A percentile compares a stretch with the other conserved stretches of the same genome.
Conservation (phyloP, 1,140 invertebrate genomes). For the Philotrypesis tridentata region DNA sequence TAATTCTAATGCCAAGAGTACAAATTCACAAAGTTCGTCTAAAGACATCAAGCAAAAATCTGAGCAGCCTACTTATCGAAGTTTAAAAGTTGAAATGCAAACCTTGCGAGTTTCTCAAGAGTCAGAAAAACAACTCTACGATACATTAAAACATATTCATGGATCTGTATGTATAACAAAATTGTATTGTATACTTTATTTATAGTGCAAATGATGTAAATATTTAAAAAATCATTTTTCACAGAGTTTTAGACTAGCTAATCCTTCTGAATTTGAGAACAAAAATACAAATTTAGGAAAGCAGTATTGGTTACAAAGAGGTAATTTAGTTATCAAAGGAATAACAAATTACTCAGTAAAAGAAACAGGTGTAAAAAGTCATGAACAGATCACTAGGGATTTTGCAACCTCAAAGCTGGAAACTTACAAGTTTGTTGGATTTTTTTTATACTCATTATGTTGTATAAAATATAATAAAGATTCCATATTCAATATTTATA, state of each 20-base stretch:
- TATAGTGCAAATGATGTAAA: slow-evolving; percentile 12
- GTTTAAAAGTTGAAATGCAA: slow-evolving; percentile 82
- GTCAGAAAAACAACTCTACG: slow-evolving; percentile 80
- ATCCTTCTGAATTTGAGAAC: slow-evolving; percentile 75
- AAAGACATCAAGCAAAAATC: slow-evolving; percentile 36
- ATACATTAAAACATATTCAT: slow-evolving; percentile 81
- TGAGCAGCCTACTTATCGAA: slow-evolving; percentile 2
- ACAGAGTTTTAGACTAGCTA: slow-evolving; percentile 72
- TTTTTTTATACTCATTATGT: slow-evolving; percentile 12
- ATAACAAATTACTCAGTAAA: slow-evolving; percentile 78
- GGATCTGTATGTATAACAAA: slow-evolving; percentile 72
- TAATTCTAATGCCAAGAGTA: slow-evolving; percentile 17
- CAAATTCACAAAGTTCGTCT: slow-evolving; percentile 11
- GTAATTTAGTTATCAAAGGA: slow-evolving; percentile 82
- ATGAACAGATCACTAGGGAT: slow-evolving; percentile 77
- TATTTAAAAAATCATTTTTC: slow-evolving; percentile 50
- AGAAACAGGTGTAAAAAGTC: slow-evolving; percentile 71
- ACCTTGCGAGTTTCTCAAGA: slow-evolving; percentile 78
- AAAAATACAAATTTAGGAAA: slow-evolving; percentile 79
- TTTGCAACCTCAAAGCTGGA: slow-evolving; percentile 82
- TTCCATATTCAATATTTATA: slow-evolving; percentile 38
- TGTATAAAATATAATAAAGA: background rate
- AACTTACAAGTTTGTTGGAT: slow-evolving; percentile 72
- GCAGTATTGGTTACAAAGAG: slow-evolving; percentile 83
- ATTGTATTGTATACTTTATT: background rate